Base-by-base conservation (phyloP, 1,140 invertebrate genomes). In the Platyscapa corneri region DNA sequence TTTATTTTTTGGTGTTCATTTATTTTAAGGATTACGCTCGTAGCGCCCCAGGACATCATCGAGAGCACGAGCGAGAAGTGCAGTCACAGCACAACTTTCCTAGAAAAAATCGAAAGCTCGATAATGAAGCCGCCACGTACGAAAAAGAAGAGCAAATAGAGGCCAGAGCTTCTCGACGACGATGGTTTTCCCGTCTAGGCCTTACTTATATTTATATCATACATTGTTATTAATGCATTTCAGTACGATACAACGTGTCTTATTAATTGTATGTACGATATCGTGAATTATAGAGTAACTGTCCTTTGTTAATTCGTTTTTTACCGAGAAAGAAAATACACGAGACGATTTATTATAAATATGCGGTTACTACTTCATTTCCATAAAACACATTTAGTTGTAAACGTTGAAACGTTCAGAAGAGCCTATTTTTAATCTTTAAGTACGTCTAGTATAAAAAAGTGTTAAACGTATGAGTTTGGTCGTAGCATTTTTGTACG, bases 141-240 rank as follows among this genome's bases (percentile, higher is more conserved):
- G 84, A 92, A 92, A 87, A 93, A 93, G 82, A 93, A 93, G 86
- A 92, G 85, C 85, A 93, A 92, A 82, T 85, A 70, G 32, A 39
- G 18, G 3, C 32, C 5, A 3, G 60, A 30, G 67, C 5, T 8
- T 27, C 23, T 32, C 34, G 56, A 64, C 75, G 75, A 53, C 49
- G 16, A 53, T n/a, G n/a, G n/a, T 46, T 77, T 77, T 34, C n/a
- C 7, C 34, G 27, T 46, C 39, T 67, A 67, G 39, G 60, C 42
- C 65, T 53, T 72, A 32, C 34, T 72, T 34, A 65, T 53, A 70
- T 53, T 72, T 34, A 65, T 53, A 70, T 53, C 7, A 46, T 3
- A 37, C 20, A 78, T 80, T 67, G 39, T 46, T 83, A 76, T 34
- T 46, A 18, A 84, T 84, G 83, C 83, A 84, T 84, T 84, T 84